These are phyloP conservation scores for Solenodon paradoxus DNA, from an alignment of 2,113 vertebrate species.

Conservation along the genomic window DNA sequence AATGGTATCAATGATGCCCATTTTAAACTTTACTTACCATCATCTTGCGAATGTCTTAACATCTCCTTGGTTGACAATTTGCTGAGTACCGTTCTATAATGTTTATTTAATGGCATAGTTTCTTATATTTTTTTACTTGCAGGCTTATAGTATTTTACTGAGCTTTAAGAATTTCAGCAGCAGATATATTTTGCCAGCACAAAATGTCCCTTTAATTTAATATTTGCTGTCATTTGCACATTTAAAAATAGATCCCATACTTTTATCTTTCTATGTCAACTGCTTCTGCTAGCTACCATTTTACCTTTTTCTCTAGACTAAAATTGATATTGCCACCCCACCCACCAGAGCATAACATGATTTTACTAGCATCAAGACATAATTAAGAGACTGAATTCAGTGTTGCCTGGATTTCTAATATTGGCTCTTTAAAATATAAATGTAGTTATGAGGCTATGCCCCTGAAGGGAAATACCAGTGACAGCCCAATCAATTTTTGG, in stretches of 20 bases:
- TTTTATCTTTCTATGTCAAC: constrained; percentile 18
- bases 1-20: background rate
- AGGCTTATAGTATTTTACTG: background rate
- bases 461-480: constrained; percentile 42
- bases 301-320: constrained; percentile 31
- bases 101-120: background rate
- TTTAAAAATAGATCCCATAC: constrained; percentile 53
- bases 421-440: constrained; percentile 55
- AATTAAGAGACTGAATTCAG: constrained; percentile 70
- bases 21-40: background rate
- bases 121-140: background rate
- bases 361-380: constrained; percentile 66
- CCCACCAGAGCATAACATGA: constrained; percentile 33
- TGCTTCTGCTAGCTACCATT: background rate
- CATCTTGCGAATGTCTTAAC: background rate
- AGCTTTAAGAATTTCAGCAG: constrained; percentile 11
- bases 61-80: background rate
- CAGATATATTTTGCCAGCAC: background rate
- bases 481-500: constrained; percentile 66
- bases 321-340: constrained; percentile 72
- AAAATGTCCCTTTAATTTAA: constrained; percentile 51
- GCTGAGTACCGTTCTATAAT: background rate
- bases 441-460: constrained; percentile 49
- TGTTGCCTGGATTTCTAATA: constrained; percentile 51
- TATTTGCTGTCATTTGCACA: constrained; percentile 38